Base-by-base conservation (phyloP, 2,888 invertebrate species). In the Diarsia mendica region DNA sequence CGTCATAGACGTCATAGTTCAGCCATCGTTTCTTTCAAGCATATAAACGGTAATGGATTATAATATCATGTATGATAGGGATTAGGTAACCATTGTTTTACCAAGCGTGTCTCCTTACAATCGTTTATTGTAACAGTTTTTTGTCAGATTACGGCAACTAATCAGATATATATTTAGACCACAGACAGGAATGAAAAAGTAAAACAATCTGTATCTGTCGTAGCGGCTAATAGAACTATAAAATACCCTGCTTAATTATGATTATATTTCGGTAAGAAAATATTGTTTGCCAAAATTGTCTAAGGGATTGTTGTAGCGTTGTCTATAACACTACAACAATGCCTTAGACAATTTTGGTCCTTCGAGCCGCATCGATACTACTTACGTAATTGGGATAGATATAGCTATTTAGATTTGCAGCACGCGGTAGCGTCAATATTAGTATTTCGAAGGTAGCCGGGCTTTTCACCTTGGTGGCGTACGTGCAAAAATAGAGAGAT, bases 401-500 rank as follows among this genome's bases (percentile, higher is more conserved):
- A 53, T 44, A 73, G 44, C 53, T 61, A 75, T 82, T 84, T 67
- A 81, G 76, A 82, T 81, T 81, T 75, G 53, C 67, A 67, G 75
- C 81, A 84, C 81, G 81, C 66, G 51, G 15, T 80, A 44, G 15
- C 53, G 51, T 60, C 67, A 60, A 65, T 70, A 75, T 67, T 71
- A 55, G 70, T 67, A 83, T 55, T 80, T 67, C 49, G 64, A 80
- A 74, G 80, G 80, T 74, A 67, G 44, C 58, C 28, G 10, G 83
- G 55, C 20, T 49, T 75, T 72, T 80, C 67, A 80, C 84, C 81
- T 81, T 81, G 84, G 53, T 64, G n/a, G 63, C 39, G 70, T 84
- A 82, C 85, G 81, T 82, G 81, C 69, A 58, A 61, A 84, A 75
- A 74, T 75, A 73, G 46, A 84, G 51, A 61, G 63, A 80, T 75